phyloP scores from a whole-genome alignment of 2,888 invertebrate genomes.

The Protodeltote pygarga region DNA sequence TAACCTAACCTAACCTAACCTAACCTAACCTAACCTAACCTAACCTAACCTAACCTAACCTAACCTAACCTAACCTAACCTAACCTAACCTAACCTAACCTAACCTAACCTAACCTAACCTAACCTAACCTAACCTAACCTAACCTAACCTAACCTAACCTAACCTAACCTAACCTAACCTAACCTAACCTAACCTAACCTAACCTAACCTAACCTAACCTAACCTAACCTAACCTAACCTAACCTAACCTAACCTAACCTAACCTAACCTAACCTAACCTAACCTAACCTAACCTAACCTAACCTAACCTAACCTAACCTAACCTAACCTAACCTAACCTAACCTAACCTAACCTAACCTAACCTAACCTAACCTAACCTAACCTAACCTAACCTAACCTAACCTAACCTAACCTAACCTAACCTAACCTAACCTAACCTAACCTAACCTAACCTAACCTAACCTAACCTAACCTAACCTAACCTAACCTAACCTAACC shows the following conservation, averaged over 20 bases:
- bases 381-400: conserved; percentile 13
- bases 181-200: conserved; percentile 15
- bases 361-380: conserved; percentile 14
- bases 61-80: conserved; percentile 23
- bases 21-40: conserved; percentile 18
- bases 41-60: conserved; percentile 18
- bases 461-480: conserved; percentile 23
- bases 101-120: conserved; percentile 23
- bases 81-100: conserved; percentile 23
- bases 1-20: conserved; percentile 18
- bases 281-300: conserved; percentile 21
- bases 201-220: conserved; percentile 20
- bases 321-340: conserved; percentile 15
- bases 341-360: conserved; percentile 11
- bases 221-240: conserved; percentile 26
- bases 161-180: conserved; percentile 20
- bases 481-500: conserved; percentile 30
- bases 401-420: conserved; percentile 24
- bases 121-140: conserved; percentile 23
- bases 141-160: conserved; percentile 23
- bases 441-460: conserved; percentile 16
- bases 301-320: conserved; percentile 21
- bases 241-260: conserved; percentile 26
- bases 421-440: conserved; percentile 26
- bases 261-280: conserved; percentile 27